A percentile compares a stretch with the other conserved stretches of the same genome.
phyloP scores from a whole-genome alignment of 2,888 invertebrate genomes.

The Athalia rosae region DNA sequence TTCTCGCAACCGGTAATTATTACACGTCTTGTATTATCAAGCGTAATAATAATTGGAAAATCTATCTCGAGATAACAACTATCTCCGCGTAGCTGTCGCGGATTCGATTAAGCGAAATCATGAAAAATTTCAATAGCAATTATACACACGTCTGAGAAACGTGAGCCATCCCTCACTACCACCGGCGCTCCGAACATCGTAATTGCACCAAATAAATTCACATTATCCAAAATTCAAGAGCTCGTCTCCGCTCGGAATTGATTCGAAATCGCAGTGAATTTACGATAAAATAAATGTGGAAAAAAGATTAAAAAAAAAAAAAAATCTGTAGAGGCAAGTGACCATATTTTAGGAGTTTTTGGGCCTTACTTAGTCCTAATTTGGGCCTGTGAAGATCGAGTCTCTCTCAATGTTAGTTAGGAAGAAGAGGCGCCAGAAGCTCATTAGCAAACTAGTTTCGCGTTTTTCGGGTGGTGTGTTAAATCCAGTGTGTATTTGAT shows the following conservation, averaged over 20 bases:
- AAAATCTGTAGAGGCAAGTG: background rate
- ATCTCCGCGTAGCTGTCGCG: too few species aligned
- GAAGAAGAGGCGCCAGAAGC: slow-evolving; percentile 29
- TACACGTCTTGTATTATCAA: too few species aligned
- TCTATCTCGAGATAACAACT: too few species aligned
- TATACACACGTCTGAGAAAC: too few species aligned
- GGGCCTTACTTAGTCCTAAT: slow-evolving; percentile 32
- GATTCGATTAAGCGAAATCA: too few species aligned
- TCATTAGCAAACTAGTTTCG: slow-evolving; percentile 43
- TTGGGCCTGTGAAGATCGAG: slow-evolving; percentile 27
- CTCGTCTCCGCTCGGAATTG: background rate
- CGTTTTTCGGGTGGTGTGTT: background rate
- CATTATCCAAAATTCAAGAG: too few species aligned
- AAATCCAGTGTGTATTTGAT: slow-evolving; percentile 1
- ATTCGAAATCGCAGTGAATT: background rate
- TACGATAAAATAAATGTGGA: background rate
- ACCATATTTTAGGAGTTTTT: slow-evolving; percentile 1
- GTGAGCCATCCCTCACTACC: too few species aligned
- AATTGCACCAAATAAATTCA: too few species aligned
- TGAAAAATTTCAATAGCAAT: too few species aligned
- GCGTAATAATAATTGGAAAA: too few species aligned
- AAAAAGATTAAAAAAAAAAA: background rate
- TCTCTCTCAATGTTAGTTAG: slow-evolving; percentile 25
- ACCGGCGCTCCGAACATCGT: too few species aligned
- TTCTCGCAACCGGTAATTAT: too few species aligned